Conservation (phyloP, 1,140 invertebrate species). For the Aphaenogaster floridana region DNA sequence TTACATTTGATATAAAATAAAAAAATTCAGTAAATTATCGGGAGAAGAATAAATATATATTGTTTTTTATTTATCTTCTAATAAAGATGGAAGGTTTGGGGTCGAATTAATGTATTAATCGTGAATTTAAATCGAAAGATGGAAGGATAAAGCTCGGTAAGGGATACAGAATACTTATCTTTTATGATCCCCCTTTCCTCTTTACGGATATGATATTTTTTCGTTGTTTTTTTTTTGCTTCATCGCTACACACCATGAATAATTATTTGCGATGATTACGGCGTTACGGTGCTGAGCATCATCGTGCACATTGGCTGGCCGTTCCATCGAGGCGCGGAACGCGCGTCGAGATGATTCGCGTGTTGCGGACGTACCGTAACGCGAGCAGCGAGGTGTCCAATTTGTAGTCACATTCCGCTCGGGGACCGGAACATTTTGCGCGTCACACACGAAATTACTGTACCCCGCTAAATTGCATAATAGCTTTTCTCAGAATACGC, state of each 20-base stretch:
- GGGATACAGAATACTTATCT: not conserved
- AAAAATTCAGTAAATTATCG: not conserved
- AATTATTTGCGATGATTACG: conserved; percentile 17
- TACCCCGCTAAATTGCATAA: conserved; percentile 4
- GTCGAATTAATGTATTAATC: not conserved
- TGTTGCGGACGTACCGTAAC: conserved; percentile 27
- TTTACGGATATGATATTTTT: conserved; percentile 2
- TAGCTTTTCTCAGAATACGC: conserved; percentile 22
- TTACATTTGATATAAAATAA: not conserved
- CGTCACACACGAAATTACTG: conserved; percentile 29
- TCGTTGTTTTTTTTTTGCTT: not conserved
- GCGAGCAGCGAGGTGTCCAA: conserved; percentile 34
- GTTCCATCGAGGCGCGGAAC: conserved; percentile 9
- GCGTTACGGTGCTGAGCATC: conserved; percentile 20
- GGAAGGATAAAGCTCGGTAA: not conserved
- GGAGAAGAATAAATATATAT: not conserved
- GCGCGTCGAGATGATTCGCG: conserved; percentile 41
- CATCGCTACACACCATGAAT: not conserved
- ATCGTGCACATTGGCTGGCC: not conserved
- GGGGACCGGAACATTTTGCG: not conserved
- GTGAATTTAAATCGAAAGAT: not conserved
- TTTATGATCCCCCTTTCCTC: not conserved
- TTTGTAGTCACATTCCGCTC: conserved; percentile 24
- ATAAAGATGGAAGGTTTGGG: not conserved
- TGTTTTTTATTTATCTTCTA: not conserved